Percentiles rank a stretch among this genome's conserved stretches.
These are phyloP conservation scores for Trichonephila clavata DNA, from an alignment of 1,140 invertebrate genomes.

Conservation along the genomic window DNA sequence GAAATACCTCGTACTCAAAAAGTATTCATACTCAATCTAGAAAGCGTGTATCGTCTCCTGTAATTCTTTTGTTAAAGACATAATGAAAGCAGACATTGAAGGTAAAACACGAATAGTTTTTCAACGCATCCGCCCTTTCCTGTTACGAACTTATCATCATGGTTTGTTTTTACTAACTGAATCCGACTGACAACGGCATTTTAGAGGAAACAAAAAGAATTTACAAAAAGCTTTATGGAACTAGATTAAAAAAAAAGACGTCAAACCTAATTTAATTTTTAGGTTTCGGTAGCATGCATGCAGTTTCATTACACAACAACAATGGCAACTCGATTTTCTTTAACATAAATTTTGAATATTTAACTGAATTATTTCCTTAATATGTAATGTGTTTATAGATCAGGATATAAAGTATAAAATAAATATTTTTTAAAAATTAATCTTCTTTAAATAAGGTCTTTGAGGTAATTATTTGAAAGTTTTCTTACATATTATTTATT, in stretches of 20 bases:
- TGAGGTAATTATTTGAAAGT: too few relatives aligned
- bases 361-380: neutral
- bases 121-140: slow-evolving; percentile 14
- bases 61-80: slow-evolving; percentile 47
- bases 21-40: neutral
- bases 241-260: neutral
- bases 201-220: neutral
- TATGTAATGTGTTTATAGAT: too few relatives aligned
- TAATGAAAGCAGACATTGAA: neutral
- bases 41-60: slow-evolving; percentile 3
- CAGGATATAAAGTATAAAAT: too few relatives aligned
- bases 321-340: neutral
- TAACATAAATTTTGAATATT: neutral
- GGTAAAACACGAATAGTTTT: slow-evolving; percentile 17
- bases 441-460: too few relatives aligned
- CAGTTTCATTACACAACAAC: neutral
- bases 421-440: too few relatives aligned
- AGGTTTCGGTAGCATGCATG: neutral
- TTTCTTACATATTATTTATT: too few relatives aligned
- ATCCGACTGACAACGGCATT: slow-evolving; percentile 4
- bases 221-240: neutral
- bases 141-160: neutral
- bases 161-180: slow-evolving; percentile 5
- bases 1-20: neutral
- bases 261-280: neutral